Conservation (phyloP, 2,797 vertebrate genomes). For the Pangasius macronema region DNA sequence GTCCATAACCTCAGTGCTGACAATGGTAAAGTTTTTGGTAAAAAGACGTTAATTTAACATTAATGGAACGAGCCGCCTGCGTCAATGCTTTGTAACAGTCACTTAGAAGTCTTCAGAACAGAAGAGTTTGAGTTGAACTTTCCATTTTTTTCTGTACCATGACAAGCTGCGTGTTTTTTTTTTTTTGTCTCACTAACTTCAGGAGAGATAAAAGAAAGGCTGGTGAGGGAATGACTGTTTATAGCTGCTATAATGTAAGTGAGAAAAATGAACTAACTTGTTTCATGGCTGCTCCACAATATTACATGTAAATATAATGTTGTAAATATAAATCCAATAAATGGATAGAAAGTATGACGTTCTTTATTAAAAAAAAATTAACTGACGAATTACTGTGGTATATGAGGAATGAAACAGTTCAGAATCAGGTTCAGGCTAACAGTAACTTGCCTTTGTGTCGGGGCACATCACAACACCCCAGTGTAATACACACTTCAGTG, state of each 20-base stretch:
- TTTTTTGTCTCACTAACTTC: background rate
- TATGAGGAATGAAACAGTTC: background rate
- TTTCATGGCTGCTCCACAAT: background rate
- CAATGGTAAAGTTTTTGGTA: background rate
- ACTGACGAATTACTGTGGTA: background rate
- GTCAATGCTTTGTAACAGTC: too few species aligned
- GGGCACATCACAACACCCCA: background rate
- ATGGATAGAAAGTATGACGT: background rate
- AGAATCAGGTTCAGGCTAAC: background rate
- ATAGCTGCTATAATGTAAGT: background rate
- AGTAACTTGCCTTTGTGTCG: background rate
- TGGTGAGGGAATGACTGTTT: background rate
- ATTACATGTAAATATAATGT: background rate
- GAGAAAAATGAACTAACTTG: background rate
- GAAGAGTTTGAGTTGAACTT: too few species aligned
- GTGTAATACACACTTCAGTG: slow-evolving; percentile 37
- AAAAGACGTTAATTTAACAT: background rate
- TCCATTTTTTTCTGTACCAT: background rate
- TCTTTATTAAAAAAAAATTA: background rate
- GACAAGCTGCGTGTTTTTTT: background rate
- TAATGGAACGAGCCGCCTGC: too few species aligned
- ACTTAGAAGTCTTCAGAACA: too few species aligned
- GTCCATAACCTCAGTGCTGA: background rate
- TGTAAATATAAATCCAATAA: background rate
- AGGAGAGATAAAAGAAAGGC: background rate